A percentile compares a stretch with the other conserved stretches of the same genome.
phyloP scores from a whole-genome alignment of 92 coral and sea anemone species.

The Epizoanthus ramosus region DNA sequence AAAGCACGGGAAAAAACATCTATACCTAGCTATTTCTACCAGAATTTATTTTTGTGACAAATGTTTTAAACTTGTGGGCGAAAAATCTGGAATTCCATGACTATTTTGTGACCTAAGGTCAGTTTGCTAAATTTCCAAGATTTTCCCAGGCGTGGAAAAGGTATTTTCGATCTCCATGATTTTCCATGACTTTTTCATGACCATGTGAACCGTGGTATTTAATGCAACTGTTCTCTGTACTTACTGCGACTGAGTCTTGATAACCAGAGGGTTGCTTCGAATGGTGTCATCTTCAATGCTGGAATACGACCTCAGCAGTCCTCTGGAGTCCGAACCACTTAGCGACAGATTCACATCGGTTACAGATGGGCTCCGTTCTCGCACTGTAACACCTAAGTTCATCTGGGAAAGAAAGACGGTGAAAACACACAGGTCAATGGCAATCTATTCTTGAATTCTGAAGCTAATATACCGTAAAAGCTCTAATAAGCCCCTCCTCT shows the following conservation, averaged over 20 bases:
- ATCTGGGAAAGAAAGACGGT: slow-evolving; percentile 26
- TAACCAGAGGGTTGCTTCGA: slow-evolving; percentile 83
- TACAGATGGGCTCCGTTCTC: slow-evolving; percentile 55
- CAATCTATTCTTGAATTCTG: no score
- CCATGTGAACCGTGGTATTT: no score
- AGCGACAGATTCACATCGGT: slow-evolving; percentile 59
- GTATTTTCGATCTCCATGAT: neutral
- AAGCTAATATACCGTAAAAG: no score
- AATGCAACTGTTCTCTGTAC: slow-evolving; percentile 1
- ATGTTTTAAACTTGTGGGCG: no score
- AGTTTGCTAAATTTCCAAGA: no score
- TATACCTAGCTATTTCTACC: no score
- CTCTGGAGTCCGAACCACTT: slow-evolving; percentile 85
- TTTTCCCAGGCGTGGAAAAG: no score
- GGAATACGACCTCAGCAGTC: slow-evolving; percentile 85
- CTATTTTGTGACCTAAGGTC: no score
- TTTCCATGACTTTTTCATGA: neutral
- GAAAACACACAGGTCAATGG: neutral
- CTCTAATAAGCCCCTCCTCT: no score
- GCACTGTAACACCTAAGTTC: slow-evolving; percentile 53
- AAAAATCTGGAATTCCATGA: no score
- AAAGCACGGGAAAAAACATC: no score
- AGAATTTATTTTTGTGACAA: no score
- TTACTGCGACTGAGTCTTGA: slow-evolving; percentile 87
- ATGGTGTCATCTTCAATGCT: slow-evolving; percentile 90